phyloP scores from a whole-genome alignment of 2,797 vertebrate genomes.

The Coracias cyanogaster region DNA sequence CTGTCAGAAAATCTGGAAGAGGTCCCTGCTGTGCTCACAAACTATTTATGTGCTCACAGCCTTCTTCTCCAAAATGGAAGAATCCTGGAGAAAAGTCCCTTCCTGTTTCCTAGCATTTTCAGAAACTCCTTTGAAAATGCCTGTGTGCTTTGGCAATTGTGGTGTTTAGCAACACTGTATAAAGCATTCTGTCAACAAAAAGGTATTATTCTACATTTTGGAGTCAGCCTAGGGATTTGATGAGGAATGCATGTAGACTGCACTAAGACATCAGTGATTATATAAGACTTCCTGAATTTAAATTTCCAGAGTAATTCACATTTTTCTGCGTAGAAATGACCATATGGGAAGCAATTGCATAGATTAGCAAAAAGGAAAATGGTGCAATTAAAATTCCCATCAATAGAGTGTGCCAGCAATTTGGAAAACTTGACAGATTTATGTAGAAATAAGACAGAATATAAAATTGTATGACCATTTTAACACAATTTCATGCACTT shows the following conservation, averaged over 20 bases:
- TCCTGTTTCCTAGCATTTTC: neutral
- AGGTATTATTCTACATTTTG: neutral
- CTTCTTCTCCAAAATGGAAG: neutral
- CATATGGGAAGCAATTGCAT: neutral
- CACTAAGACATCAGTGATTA: neutral
- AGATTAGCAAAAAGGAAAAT: neutral
- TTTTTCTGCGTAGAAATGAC: neutral
- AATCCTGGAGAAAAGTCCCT: neutral
- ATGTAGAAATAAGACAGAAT: neutral
- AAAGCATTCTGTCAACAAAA: neutral
- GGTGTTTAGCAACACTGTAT: neutral
- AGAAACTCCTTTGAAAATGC: neutral
- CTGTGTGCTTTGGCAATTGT: neutral
- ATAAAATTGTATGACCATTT: neutral
- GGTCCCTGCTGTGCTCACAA: neutral
- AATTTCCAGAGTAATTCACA: neutral
- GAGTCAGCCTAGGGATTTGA: neutral
- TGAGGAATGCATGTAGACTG: neutral
- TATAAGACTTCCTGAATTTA: neutral
- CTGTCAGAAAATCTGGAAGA: neutral
- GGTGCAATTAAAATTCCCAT: neutral
- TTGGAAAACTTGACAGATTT: neutral
- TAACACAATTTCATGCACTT: neutral
- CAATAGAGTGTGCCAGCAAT: neutral
- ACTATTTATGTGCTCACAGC: neutral